Conservation (phyloP, 2,113 vertebrate genomes). For the Chamaetylas fuelleborni region DNA sequence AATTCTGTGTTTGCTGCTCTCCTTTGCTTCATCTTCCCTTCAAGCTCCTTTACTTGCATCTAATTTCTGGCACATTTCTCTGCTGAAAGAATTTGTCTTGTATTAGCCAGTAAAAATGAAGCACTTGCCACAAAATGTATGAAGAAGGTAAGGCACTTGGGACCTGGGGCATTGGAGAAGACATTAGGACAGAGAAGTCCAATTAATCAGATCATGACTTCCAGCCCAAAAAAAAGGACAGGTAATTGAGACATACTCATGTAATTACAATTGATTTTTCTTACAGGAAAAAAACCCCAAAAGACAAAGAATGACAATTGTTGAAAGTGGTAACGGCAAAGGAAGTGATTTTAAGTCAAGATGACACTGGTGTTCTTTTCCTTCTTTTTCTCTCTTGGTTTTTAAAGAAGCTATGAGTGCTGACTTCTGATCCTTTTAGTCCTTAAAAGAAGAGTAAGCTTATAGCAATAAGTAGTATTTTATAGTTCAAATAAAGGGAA, state of each 20-base stretch:
- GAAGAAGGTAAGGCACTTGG: neutral
- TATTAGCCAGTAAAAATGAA: neutral
- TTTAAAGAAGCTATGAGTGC: neutral
- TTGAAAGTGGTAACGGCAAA: neutral
- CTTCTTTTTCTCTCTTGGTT: neutral
- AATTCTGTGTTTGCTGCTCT: neutral
- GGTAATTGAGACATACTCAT: neutral
- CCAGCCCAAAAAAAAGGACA: neutral
- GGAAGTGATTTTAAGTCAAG: neutral
- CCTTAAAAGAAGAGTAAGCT: neutral
- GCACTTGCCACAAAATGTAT: neutral
- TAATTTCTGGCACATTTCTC: neutral
- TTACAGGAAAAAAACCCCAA: neutral
- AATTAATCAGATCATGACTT: neutral
- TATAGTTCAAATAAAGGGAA: neutral
- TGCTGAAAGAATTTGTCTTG: neutral
- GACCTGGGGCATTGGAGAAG: neutral
- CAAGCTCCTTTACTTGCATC: neutral
- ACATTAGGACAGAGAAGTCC: neutral
- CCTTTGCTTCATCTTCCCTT: neutral
- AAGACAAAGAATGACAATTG: neutral
- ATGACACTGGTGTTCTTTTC: neutral
- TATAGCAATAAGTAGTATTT: neutral
- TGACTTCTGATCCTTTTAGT: neutral
- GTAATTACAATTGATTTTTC: conserved; percentile 40